Base-by-base conservation (phyloP, 1,140 invertebrate species). In the Drosophila nasuta region DNA sequence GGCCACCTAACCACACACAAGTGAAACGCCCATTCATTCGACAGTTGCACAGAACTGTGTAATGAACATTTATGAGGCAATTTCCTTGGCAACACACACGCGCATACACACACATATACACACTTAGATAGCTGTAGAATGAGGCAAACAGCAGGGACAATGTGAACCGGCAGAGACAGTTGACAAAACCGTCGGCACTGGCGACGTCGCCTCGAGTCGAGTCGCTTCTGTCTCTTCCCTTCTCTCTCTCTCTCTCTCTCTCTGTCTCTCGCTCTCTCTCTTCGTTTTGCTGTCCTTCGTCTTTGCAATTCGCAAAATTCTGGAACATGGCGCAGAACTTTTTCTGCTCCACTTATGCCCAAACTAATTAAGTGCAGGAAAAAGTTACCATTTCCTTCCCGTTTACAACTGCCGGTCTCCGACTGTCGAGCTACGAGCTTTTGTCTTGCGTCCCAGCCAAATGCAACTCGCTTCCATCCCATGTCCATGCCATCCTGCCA, bases 281-380 rank as follows among this genome's bases (percentile, higher is more conserved):
- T 7, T 13, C 17, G 35, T 45, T 28, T 17, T 57, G 15, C 6
- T 8, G 54, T 38, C 41, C 51, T 69, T 59, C 67, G 57, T 83
- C 70, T 77, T 82, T 65, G 45, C 56, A 35, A 57, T 30, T 65
- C 57, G 38, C 48, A 52, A 57, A 52, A 68, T 68, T 64, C 30
- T 63, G 58, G 33, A 77, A 65, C 62, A 77, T 62, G 77, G 80
- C 51, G 65, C 60, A 77, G 58, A 83, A 89, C 75, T 85, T 89
- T 88, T 89, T 89, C 85, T 89, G 85, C 85, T 89, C 85, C 85
- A 89, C 85, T 89, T 89, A 89, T 85, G 85, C 85, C 86, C 81
- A 89, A 89, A 89, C 85, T 89, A 89, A 89, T 89, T 89, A 89
- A 89, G 85, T 89, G 85, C 85, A 89, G 85, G 85, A 89, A 89